Base-by-base conservation (phyloP, 2,888 invertebrate genomes). In the Elmis aenea region DNA sequence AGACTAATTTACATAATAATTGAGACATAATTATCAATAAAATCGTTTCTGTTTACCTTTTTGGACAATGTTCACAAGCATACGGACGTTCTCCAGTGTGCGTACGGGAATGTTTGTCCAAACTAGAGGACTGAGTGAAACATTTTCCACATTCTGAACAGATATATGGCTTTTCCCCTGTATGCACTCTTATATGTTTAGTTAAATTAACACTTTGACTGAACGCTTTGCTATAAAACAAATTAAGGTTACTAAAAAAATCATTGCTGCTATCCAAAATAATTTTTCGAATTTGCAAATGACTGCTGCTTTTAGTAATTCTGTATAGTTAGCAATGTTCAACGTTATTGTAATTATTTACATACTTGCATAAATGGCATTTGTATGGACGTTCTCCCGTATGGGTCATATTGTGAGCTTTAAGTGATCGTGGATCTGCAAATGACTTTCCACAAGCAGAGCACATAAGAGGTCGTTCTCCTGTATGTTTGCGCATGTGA, bases 401-500 rank as follows among this genome's bases (percentile, higher is more conserved):
- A 36, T 62, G 61, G 5, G 46, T 55, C 50, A 57, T 50, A 33
- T 51, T 46, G 31, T 62, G 61, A 2, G 51, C 50, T 39, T 57
- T 60, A 3, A 59, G 32, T 3, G 59, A 62, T 13, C 60, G 41
- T 6, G 61, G 61, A 46, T 62, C 60, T 5, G 59, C 59, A 48
- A 60, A 62, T 5, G 54, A 45, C 42, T 59, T 62, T 3, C 54
- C 48, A 41, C 61, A 62, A 5, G 44, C 31, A 3, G 49, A 35
- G 47, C 61, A 62, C 26, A 52, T 50, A 22, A 59, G 40, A 2
- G 61, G 61, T 9, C 59, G 48, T 45, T 62, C 60, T 3, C 61
- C 61, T 3, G 61, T 58, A 33, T 62, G 61, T 28, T 60, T 60
- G 8, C 61, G 45, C 38, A 52, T 51, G 29, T 62, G 61, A n/a